Evolutionary conservation across 2,113 vertebrate genomes (phyloP).

Genomic region (Acanthisitta chloris): DNA sequence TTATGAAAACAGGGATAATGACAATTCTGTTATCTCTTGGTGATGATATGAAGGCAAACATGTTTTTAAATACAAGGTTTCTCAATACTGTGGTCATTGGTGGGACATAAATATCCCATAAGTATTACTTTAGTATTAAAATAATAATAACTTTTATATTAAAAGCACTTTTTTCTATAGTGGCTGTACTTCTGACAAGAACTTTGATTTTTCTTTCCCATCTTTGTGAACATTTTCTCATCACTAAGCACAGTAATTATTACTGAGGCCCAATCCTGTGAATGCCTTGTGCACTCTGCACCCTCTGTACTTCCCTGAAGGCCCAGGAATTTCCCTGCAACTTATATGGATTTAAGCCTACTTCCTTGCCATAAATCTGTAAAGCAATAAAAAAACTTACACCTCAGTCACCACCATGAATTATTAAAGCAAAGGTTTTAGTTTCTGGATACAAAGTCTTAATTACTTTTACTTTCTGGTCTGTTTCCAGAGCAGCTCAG

Average conservation of each 20-base stretch:
- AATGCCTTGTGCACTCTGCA: rapidly evolving
- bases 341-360: rapidly evolving
- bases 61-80: neutral
- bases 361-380: neutral
- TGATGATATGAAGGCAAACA: neutral
- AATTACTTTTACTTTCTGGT: neutral
- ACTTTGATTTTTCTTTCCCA: neutral
- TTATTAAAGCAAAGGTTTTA: neutral
- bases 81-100: neutral
- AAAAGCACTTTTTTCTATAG: neutral
- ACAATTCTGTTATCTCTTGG: neutral
- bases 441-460: neutral
- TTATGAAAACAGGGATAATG: neutral
- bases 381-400: neutral
- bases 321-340: neutral
- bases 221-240: neutral
- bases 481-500: neutral
- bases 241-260: neutral
- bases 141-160: neutral
- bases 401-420: neutral
- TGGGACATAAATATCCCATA: rapidly evolving
- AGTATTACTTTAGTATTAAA: neutral
- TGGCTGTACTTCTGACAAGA: neutral
- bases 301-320: rapidly evolving
- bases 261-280: no score